Evolutionary conservation across 2,888 invertebrate species (phyloP).

Genomic region (Dysmachus trigonus): DNA sequence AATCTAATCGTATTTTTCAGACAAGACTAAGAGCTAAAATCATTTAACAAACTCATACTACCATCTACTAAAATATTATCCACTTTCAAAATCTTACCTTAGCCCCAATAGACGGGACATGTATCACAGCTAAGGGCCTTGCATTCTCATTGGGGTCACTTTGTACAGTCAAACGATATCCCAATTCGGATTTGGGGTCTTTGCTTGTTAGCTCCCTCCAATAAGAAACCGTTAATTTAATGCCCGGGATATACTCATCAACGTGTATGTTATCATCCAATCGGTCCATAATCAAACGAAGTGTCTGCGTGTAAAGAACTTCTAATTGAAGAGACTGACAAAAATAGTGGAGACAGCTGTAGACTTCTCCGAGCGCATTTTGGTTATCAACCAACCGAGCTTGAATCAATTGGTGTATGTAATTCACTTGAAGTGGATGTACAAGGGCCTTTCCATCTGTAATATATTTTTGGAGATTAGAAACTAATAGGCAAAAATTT

Average conservation of each 20-base stretch:
- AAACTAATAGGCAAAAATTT: neutral
- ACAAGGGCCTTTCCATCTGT: constrained; percentile 94
- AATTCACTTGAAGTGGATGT: constrained; percentile 91
- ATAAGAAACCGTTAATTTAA: constrained; percentile 90
- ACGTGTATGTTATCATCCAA: constrained; percentile 88
- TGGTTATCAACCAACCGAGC: constrained; percentile 78
- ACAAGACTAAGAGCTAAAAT: no score
- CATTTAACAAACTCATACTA: neutral
- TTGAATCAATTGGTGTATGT: constrained; percentile 94
- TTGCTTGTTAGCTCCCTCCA: constrained; percentile 74
- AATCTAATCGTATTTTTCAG: no score
- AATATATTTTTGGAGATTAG: neutral
- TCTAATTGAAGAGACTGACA: constrained; percentile 95
- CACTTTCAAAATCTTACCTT: constrained; percentile 52
- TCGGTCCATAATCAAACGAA: constrained; percentile 86
- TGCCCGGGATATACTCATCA: constrained; percentile 90
- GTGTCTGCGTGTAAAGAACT: constrained; percentile 86
- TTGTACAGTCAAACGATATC: constrained; percentile 88
- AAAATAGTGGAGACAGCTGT: constrained; percentile 88
- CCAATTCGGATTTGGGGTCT: constrained; percentile 84
- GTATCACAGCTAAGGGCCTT: constrained; percentile 76
- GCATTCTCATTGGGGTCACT: constrained; percentile 84
- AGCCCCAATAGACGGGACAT: constrained; percentile 68
- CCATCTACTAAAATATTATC: neutral
- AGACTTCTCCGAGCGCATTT: constrained; percentile 82